Percentiles rank a stretch among this genome's conserved stretches.
Evolutionary conservation across 2,113 vertebrate species (phyloP).

Genomic region (Oncorhynchus nerka): DNA sequence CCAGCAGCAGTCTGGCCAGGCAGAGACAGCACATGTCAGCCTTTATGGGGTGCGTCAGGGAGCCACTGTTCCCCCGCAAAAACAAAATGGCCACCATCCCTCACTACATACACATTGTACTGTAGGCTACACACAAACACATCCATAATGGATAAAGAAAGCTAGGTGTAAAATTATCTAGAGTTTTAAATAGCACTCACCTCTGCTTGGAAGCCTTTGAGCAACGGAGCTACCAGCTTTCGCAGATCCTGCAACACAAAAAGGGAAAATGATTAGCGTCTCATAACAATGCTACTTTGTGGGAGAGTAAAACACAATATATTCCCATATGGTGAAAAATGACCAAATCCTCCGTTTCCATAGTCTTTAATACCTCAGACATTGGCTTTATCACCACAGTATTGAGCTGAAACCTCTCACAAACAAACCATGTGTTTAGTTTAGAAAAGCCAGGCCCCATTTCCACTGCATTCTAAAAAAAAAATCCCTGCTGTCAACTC

Average conservation of each 20-base stretch:
- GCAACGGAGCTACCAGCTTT: slow-evolving; percentile 88
- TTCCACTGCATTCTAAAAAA: background rate
- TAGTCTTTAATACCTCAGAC: background rate
- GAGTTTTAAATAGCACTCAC: slow-evolving; percentile 68
- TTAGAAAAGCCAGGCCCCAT: background rate
- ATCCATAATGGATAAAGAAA: background rate
- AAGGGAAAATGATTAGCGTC: slow-evolving; percentile 9
- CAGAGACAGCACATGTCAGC: slow-evolving; percentile 16
- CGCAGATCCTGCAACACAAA: slow-evolving; percentile 80
- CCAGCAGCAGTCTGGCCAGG: background rate
- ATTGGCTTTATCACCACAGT: background rate
- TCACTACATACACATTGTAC: background rate
- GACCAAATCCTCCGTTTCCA: background rate
- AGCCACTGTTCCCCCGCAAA: background rate
- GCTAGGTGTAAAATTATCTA: background rate
- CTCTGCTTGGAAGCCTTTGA: slow-evolving; percentile 93
- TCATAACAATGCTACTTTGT: background rate
- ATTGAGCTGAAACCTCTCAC: background rate
- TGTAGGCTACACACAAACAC: background rate
- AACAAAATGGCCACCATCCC: slow-evolving; percentile 9
- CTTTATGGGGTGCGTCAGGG: slow-evolving; percentile 7
- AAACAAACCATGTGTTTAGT: background rate
- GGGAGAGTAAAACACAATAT: background rate
- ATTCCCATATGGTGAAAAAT: background rate
- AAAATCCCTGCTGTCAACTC: background rate